These are phyloP conservation scores for Suillia variegata DNA, from an alignment of 2,888 invertebrate species.

Conservation along the genomic window DNA sequence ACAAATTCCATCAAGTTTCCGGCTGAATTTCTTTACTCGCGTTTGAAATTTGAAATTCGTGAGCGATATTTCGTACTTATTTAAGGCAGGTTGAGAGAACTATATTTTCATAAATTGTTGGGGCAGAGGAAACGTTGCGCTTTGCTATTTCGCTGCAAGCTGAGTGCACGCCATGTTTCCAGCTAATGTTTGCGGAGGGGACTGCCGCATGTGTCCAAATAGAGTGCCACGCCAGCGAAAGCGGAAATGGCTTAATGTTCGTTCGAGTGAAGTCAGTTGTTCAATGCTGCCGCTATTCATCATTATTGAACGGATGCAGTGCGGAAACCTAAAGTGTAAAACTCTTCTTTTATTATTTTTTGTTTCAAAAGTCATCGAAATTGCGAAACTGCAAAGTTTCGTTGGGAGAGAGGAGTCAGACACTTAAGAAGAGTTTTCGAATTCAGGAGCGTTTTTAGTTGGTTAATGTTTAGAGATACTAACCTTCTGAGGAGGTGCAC, in stretches of 20 bases:
- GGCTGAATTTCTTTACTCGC: background rate
- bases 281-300: background rate
- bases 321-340: background rate
- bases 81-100: too few relatives aligned
- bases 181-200: too few relatives aligned
- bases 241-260: slow-evolving; percentile 9
- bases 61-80: too few relatives aligned
- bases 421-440: too few relatives aligned
- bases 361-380: background rate
- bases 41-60: background rate
- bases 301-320: background rate
- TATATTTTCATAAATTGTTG: too few relatives aligned
- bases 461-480: slow-evolving; percentile 35
- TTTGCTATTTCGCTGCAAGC: too few relatives aligned
- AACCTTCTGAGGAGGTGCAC: slow-evolving; percentile 73
- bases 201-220: too few relatives aligned
- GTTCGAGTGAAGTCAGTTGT: background rate
- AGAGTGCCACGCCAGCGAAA: too few relatives aligned
- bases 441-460: too few relatives aligned
- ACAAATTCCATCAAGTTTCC: background rate
- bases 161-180: too few relatives aligned
- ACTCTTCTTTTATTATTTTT: too few relatives aligned
- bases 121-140: background rate
- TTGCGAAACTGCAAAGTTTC: background rate
- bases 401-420: too few relatives aligned